phyloP scores from a whole-genome alignment of 64 coral and sea anemone species.

The Catalaphyllia jardinei region DNA sequence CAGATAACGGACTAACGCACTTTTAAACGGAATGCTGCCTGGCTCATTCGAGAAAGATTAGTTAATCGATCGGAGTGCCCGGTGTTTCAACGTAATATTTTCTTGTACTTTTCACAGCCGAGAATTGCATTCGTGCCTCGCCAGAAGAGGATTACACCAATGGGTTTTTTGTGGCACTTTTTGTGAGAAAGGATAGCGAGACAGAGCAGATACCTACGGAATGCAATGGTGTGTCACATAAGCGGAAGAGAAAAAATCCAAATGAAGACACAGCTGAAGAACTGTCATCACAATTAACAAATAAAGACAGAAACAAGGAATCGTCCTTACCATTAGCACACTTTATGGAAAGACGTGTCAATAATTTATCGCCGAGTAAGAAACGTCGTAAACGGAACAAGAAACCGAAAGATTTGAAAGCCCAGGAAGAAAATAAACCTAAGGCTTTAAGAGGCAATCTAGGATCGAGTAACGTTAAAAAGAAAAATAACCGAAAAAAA shows the following conservation, averaged over 20 bases:
- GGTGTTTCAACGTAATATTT: not conserved
- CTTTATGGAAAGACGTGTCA: not conserved
- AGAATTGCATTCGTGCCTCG: constrained; percentile 82
- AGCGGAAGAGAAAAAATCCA: not conserved
- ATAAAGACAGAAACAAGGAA: not conserved
- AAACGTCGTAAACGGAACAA: constrained; percentile 11
- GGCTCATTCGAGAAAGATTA: no score
- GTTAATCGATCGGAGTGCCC: no score
- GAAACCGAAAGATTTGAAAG: not conserved
- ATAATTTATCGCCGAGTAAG: not conserved
- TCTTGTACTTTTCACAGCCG: constrained; percentile 59
- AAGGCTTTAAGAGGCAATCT: not conserved
- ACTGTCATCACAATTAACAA: not conserved
- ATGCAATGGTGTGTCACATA: not conserved
- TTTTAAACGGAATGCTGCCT: no score
- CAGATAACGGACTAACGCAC: no score
- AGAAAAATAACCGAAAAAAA: constrained; percentile 11
- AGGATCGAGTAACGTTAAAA: not conserved
- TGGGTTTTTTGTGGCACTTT: constrained; percentile 94
- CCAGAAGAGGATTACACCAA: constrained; percentile 72
- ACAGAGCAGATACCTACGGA: not conserved
- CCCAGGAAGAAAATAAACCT: not conserved
- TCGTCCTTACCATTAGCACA: not conserved
- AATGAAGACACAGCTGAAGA: not conserved
- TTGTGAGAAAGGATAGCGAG: constrained; percentile 52